Evolutionary conservation across 2,888 invertebrate species (phyloP).

Genomic region (Taphrorychus bicolor): DNA sequence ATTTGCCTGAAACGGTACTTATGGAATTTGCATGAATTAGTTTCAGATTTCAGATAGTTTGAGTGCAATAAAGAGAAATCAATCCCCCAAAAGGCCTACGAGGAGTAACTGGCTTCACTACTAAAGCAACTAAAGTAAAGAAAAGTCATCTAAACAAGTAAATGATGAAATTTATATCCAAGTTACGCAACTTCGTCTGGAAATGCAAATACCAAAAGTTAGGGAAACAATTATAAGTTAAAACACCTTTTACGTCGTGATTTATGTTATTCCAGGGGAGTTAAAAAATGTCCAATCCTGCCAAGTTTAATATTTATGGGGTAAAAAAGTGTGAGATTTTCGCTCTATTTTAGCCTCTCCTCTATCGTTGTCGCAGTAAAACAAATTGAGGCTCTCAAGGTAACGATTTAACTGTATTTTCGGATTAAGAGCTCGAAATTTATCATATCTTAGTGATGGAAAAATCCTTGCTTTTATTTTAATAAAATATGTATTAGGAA

Average conservation of each 20-base stretch:
- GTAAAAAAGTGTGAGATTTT: slow-evolving; percentile 24
- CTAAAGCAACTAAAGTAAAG: background rate
- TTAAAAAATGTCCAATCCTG: slow-evolving; percentile 27
- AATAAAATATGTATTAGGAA: no score
- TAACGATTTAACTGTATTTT: slow-evolving; percentile 31
- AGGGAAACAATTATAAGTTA: slow-evolving; percentile 19
- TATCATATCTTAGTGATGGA: slow-evolving; percentile 7
- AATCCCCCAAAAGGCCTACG: background rate
- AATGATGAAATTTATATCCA: background rate
- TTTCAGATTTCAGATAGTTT: background rate
- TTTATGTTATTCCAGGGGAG: slow-evolving; percentile 17
- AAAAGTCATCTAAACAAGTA: background rate
- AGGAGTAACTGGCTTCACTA: background rate
- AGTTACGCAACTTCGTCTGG: background rate
- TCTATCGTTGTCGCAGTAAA: slow-evolving; percentile 22
- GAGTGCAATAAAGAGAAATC: background rate
- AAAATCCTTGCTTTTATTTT: no score
- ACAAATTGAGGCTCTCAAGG: slow-evolving; percentile 29
- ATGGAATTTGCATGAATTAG: background rate
- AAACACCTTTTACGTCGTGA: slow-evolving; percentile 24
- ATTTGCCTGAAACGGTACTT: background rate
- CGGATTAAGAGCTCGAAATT: slow-evolving; percentile 22
- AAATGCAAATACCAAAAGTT: slow-evolving; percentile 5
- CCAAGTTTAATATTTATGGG: slow-evolving; percentile 30
- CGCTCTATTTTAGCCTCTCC: slow-evolving; percentile 22